Percentiles rank a stretch among this genome's conserved stretches.
Evolutionary conservation across 2,797 vertebrate species (phyloP).

Genomic region (Sitta carolinensis): DNA sequence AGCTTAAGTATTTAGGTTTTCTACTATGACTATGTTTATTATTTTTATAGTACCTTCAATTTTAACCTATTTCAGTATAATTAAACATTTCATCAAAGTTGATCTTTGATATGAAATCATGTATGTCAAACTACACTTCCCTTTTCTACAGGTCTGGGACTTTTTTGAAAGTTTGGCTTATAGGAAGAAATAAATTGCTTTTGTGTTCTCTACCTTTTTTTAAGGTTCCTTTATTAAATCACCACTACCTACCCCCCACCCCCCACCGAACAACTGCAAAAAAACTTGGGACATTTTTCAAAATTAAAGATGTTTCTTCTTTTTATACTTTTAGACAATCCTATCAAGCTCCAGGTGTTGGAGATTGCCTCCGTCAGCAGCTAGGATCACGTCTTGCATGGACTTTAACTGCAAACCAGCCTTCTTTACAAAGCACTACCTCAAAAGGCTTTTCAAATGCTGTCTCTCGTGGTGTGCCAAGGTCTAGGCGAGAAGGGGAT

Average conservation of each 20-base stretch:
- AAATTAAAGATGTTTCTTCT: not conserved
- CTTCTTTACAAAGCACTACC: constrained; percentile 79
- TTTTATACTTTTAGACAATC: constrained; percentile 74
- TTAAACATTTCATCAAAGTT: not conserved
- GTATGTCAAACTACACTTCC: not conserved
- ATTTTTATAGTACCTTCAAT: not conserved
- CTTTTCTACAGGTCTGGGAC: not conserved
- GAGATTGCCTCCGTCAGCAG: constrained; percentile 81
- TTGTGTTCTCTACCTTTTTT: not conserved
- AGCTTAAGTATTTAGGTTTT: not conserved
- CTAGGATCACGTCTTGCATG: constrained; percentile 91
- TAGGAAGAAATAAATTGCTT: not conserved
- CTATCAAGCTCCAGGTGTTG: constrained; percentile 73
- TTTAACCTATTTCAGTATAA: not conserved
- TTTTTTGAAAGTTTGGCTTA: not conserved
- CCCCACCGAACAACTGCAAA: not conserved
- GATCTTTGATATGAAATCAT: not conserved
- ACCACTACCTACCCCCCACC: too few relatives aligned
- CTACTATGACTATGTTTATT: not conserved
- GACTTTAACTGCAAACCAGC: constrained; percentile 84
- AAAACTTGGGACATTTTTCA: not conserved
- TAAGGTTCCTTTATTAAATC: not conserved
- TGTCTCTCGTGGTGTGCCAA: constrained; percentile 71
- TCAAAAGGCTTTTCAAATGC: constrained; percentile 80
- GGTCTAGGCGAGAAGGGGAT: constrained; percentile 85